Base-by-base conservation (phyloP, 2,888 invertebrate species). In the Scaptomyza flava region DNA sequence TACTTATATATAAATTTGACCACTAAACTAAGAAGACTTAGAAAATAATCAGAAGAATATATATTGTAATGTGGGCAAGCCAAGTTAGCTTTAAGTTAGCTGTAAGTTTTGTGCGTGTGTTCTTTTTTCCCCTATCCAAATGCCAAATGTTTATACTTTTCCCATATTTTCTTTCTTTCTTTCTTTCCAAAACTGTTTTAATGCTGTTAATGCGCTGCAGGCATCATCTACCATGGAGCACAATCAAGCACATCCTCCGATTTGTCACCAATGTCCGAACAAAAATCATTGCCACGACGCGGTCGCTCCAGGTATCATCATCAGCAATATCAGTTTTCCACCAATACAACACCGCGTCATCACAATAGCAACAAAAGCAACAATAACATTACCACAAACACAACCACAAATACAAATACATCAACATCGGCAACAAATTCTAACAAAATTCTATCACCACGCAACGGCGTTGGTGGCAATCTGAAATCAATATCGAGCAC, bases 231-330 rank as follows among this genome's bases (percentile, higher is more conserved):
- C 92, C 95, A 95, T 91, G 95, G 95, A 91, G 94, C 95, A 91
- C 94, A 94, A 90, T 95, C 95, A 89, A 95, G 95, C 93, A 95
- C 95, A 80, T 95, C 95, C 77, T 95, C 95, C 90, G 95, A 95
- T 93, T 94, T 95, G 90, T 95, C 95, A 82, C 95, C 95, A 89
- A 95, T 95, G 95, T 95, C 95, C 89, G 95, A 95, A 91, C 95
- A 95, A 92, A 95, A 95, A 92, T 95, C 95, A 82, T 93, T 95
- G 89, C 95, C 95, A 81, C 93, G 95, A 90, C 93, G 95, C 91
- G 94, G 94, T 92, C 94, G 94, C 91, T 94, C 95, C 92, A 95
- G 95, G 94, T 95, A 94, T 93, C 92, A 92, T 91, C 90, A 90
- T 88, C 92, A 92, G 91, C 92, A 92, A 91, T 92, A 92, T 91